Evolutionary conservation across 2,797 vertebrate species (phyloP).

Genomic region (Sebastes vulpes): DNA sequence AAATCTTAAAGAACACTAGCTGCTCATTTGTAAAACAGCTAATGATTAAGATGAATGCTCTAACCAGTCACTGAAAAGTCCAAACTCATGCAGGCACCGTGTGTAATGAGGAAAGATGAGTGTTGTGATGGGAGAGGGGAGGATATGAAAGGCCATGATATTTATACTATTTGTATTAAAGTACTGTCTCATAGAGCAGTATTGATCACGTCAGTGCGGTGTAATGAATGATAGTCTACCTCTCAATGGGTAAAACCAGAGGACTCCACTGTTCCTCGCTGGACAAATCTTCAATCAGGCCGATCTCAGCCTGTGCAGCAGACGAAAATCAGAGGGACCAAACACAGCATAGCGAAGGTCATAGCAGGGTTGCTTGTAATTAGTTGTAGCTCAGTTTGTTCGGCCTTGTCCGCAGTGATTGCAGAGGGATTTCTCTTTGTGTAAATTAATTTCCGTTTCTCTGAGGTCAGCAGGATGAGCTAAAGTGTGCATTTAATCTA

Average conservation of each 20-base stretch:
- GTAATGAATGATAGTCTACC: conserved; percentile 8
- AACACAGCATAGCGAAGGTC: not conserved
- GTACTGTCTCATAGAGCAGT: conserved; percentile 19
- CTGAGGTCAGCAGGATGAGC: not conserved
- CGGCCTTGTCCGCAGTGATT: conserved; percentile 12
- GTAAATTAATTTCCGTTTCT: conserved; percentile 22
- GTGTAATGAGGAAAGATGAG: conserved; percentile 60
- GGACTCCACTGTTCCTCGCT: not conserved
- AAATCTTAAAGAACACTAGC: conserved; percentile 1
- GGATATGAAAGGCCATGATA: conserved; percentile 58
- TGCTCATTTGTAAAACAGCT: conserved; percentile 21
- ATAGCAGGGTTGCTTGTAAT: conserved; percentile 21
- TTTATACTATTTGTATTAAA: conserved; percentile 50
- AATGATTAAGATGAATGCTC: conserved; percentile 36
- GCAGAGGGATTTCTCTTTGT: conserved; percentile 30
- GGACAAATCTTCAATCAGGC: not conserved
- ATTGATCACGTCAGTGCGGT: conserved; percentile 41
- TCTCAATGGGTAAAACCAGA: not conserved
- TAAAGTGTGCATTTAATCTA: not conserved
- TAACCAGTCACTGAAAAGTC: conserved; percentile 24
- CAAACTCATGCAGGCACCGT: conserved; percentile 1
- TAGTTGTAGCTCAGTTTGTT: conserved; percentile 22
- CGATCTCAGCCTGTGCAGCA: not conserved
- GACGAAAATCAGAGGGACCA: conserved; percentile 14
- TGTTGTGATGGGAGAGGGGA: conserved; percentile 18